A percentile compares a stretch with the other conserved stretches of the same genome.
Evolutionary conservation across 30 jellyfish, hydroid and myxozoan genomes (phyloP).

Genomic region (Hydra vulgaris): DNA sequence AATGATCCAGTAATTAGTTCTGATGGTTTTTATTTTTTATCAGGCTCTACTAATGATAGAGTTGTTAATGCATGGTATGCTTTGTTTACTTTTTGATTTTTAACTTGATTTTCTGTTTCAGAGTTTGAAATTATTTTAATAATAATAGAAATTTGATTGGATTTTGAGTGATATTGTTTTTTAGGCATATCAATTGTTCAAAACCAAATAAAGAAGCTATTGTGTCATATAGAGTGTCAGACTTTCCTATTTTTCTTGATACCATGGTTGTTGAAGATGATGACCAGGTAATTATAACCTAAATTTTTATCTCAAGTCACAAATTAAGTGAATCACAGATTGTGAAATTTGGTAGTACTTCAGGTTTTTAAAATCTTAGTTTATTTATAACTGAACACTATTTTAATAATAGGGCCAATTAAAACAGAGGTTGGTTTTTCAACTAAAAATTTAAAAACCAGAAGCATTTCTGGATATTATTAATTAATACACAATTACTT

Average conservation of each 20-base stretch:
- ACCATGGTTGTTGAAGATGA: conserved; percentile 14
- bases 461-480: no score
- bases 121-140: no score
- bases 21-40: conserved; percentile 60
- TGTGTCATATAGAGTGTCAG: conserved; percentile 31
- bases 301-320: neutral
- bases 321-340: no score
- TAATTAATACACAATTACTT: no score
- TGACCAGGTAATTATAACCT: conserved; percentile 24
- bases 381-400: no score
- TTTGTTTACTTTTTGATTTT: no score
- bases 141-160: no score
- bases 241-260: conserved; percentile 41
- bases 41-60: conserved; percentile 44
- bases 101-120: neutral
- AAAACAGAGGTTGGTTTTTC: no score
- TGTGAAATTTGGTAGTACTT: no score
- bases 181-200: conserved; percentile 51
- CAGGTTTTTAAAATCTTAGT: no score
- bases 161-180: neutral
- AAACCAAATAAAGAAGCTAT: conserved; percentile 40
- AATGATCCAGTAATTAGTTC: conserved; percentile 5
- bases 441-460: no score
- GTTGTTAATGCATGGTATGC: conserved; percentile 70
- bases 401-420: no score